Conservation (phyloP, 2,888 invertebrate species). For the Amphipyra tragopoginis region DNA sequence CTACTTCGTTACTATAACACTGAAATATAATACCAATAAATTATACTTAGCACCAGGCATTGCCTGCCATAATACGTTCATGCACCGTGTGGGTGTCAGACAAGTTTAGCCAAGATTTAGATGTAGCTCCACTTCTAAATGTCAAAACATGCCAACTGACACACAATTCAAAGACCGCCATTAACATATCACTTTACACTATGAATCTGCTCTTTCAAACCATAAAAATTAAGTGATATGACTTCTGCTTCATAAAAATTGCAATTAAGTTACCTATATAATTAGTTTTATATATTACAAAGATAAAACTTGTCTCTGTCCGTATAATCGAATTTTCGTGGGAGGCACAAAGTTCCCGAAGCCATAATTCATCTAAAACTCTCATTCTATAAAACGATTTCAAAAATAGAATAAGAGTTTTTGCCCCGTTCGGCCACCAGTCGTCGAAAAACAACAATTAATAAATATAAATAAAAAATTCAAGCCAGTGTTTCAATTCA, state of each 20-base stretch:
- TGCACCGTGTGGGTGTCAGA: conserved; percentile 65
- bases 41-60: conserved; percentile 65
- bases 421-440: conserved; percentile 76
- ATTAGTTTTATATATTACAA: conserved; percentile 42
- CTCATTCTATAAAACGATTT: conserved; percentile 58
- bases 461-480: conserved; percentile 81
- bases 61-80: conserved; percentile 61
- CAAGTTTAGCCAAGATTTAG: conserved; percentile 72
- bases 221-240: conserved; percentile 41
- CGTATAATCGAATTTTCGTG: conserved; percentile 55
- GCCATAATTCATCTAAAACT: conserved; percentile 59
- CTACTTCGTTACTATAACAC: conserved; percentile 54
- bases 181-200: conserved; percentile 57
- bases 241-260: conserved; percentile 42
- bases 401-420: conserved; percentile 62
- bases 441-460: conserved; percentile 87
- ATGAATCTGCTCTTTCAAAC: conserved; percentile 42
- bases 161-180: conserved; percentile 60
- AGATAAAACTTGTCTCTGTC: conserved; percentile 52
- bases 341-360: conserved; percentile 53
- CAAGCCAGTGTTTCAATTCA: conserved; percentile 88
- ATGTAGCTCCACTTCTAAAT: conserved; percentile 68
- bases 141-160: conserved; percentile 70
- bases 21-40: conserved; percentile 65
- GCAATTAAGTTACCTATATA: conserved; percentile 48